Evolutionary conservation across 1,140 invertebrate genomes (phyloP), one percentile per base, ranked within the genome.

Genomic region (Chymomyza costata): DNA sequence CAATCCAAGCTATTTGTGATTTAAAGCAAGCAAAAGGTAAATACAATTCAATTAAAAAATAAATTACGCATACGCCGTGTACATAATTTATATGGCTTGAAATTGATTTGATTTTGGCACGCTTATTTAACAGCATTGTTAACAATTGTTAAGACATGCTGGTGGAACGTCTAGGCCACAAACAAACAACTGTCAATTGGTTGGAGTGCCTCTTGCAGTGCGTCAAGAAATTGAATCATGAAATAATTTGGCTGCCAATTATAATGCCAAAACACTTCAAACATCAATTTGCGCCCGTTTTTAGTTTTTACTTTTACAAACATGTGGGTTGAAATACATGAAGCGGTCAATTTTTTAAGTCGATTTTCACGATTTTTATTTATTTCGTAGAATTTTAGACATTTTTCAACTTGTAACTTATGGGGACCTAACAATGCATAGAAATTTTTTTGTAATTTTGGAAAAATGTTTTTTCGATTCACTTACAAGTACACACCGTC

Each of bases 1-100:
- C 40, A 95, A 82, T 0, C 94, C 93, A 70, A 95, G 83, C 93
- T 95, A 71, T 1, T 16, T 16, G 10, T 2, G 16, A 16, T 21
- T 32, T 47, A 57, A 19, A 21, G 54, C 35, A 21, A 46, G 35
- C 41, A n/a, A n/a, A n/a, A n/a, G 46, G 35, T 25, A 8, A 16
- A 49, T 30, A 45, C 40, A 60, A 57, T 39, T 44, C 41, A 15
- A 34, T 38, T 52, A 14, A n/a, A n/a, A n/a, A n/a, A n/a, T n/a
- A n/a, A 28, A 43, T 40, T 47, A 38, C 57, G 57, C 49, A 60
- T 49, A 60, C 57, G 52, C 45, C 55, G 49, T 25, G 44, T 34
- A 45, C 16, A 0, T 32, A 25, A 6, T 35, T 46, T 53, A n/a
- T n/a, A 62, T 57, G 52, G 41, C 52, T 59, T 57, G 49, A 37